A percentile compares a stretch with the other conserved stretches of the same genome.
phyloP scores from a whole-genome alignment of 1,140 invertebrate genomes.

The Tetragonula clypearis region DNA sequence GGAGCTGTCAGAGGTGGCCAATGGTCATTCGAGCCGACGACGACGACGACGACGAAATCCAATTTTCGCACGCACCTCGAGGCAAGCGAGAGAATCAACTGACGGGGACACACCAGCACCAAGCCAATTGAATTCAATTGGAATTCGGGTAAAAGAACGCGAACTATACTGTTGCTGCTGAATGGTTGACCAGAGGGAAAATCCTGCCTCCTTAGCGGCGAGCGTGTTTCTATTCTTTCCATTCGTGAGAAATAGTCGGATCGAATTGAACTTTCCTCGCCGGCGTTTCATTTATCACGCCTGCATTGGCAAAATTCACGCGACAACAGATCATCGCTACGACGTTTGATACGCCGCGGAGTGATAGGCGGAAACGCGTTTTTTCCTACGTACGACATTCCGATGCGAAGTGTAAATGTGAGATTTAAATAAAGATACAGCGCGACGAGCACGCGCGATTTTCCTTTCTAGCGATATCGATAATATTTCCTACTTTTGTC shows the following conservation, averaged over 20 bases:
- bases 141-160: background rate
- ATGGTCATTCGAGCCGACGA: background rate
- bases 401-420: no score
- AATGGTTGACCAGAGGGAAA: background rate
- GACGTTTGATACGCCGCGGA: no score
- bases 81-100: slow-evolving; percentile 2
- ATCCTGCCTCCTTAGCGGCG: background rate
- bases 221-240: background rate
- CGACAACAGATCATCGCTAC: background rate
- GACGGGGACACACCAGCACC: background rate
- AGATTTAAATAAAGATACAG: no score
- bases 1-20: background rate
- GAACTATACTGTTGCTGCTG: background rate
- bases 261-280: background rate
- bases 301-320: background rate
- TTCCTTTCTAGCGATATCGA: no score
- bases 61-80: slow-evolving; percentile 38
- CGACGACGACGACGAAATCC: slow-evolving; percentile 5
- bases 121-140: slow-evolving; percentile 36
- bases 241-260: background rate
- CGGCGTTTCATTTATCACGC: no score
- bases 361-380: no score
- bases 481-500: no score
- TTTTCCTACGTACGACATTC: no score
- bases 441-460: no score